Evolutionary conservation across 2,888 invertebrate genomes (phyloP), one percentile per base, ranked within the genome.

Genomic region (Scrobipalpa costella): DNA sequence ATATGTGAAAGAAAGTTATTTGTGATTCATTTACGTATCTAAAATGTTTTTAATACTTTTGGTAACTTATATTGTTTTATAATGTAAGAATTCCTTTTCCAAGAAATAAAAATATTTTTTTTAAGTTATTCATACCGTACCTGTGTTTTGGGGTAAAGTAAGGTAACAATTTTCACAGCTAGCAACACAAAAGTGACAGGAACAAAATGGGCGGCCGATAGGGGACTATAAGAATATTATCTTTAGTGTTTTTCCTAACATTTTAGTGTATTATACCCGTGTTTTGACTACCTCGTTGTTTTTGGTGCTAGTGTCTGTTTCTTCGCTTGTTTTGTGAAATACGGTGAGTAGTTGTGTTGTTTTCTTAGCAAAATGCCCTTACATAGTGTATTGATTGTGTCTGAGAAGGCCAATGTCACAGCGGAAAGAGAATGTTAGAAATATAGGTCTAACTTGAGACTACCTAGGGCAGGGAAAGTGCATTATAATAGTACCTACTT

Each of bases 331-430:
- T 75, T 78, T 75, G 76, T 78, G 67, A 74, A 71, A 67, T 66
- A 68, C 73, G 75, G 88, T 87, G 73, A 87, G 88, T 88, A 82
- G 69, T 64, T 61, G 38, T 63, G 60, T 33, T 75, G 68, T 77
- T 82, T 77, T 69, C 65, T 61, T 70, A 70, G 63, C 36, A 71
- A 69, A 70, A 70, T 64, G 71, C 65, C 5, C 70, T 72, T 74
- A 71, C 73, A 73, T 71, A 71, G 78, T 76, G 79, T 89, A 90
- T 90, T 83, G 89, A 90, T 90, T 88, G 78, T 82, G 75, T 77
- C 73, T 69, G 68, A 68, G 74, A 86, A 88, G 90, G 89, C 88
- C 89, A 89, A 89, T 90, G 89, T 88, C 89, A 90, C 77, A 75
- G 73, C 67, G 50, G 44, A 57, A 62, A 57, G 57, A 57, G 62